Conservation (phyloP, 2,797 vertebrate species). For the Fundulus diaphanus region DNA sequence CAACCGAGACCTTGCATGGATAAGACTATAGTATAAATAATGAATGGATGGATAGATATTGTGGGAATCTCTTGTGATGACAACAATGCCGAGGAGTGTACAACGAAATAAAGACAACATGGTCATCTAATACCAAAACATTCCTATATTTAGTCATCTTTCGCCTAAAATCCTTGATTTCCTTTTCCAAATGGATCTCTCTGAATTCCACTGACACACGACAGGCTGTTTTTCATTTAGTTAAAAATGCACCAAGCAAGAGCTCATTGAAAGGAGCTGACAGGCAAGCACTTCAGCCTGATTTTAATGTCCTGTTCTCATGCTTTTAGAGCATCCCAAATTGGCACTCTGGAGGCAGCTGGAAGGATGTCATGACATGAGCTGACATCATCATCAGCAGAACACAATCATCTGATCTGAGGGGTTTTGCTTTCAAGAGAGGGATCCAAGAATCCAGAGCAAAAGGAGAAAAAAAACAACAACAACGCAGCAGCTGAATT, state of each 20-base stretch:
- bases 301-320: constrained; percentile 44
- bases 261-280: constrained; percentile 13
- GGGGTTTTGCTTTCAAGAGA: constrained; percentile 11
- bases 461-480: neutral
- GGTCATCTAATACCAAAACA: neutral
- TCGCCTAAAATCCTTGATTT: neutral
- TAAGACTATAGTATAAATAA: no score
- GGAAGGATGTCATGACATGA: constrained; percentile 51
- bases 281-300: constrained; percentile 17
- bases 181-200: neutral
- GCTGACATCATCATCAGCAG: constrained; percentile 47
- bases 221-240: constrained; percentile 12
- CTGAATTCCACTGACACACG: constrained; percentile 14
- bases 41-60: no score
- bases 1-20: no score
- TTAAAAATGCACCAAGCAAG: neutral
- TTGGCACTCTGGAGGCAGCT: constrained; percentile 32
- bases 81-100: neutral
- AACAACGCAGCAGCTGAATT: constrained; percentile 5
- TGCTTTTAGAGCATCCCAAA: constrained; percentile 34
- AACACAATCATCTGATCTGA: constrained; percentile 35
- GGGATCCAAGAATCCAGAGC: neutral
- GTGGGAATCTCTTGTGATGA: neutral
- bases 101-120: neutral
- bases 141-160: neutral